A percentile compares a stretch with the other conserved stretches of the same genome.
Conservation (phyloP, 1,140 invertebrate species). For the Procambarus clarkii region DNA sequence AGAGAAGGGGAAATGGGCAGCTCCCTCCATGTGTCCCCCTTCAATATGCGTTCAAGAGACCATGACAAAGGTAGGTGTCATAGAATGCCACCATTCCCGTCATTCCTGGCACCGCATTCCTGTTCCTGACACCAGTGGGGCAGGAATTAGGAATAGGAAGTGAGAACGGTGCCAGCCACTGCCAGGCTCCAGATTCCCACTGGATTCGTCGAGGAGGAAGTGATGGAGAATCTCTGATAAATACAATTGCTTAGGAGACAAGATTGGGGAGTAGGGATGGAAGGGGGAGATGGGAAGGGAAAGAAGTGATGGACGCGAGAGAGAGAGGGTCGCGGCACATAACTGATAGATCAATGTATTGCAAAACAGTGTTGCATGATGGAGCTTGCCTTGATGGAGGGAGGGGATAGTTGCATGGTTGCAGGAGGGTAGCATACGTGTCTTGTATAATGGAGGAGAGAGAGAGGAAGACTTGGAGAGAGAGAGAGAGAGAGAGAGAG, state of each 20-base stretch:
- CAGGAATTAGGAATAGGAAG: slow-evolving; percentile 7
- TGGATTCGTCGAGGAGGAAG: too few relatives aligned
- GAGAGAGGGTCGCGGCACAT: neutral
- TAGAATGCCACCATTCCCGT: slow-evolving; percentile 27
- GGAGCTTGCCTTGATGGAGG: too few relatives aligned
- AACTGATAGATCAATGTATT: too few relatives aligned
- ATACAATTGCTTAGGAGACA: neutral
- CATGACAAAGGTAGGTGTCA: slow-evolving; percentile 9
- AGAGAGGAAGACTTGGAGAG: neutral
- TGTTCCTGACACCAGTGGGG: neutral
- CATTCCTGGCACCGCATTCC: slow-evolving; percentile 34
- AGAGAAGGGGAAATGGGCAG: neutral
- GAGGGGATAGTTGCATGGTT: neutral
- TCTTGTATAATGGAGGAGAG: neutral
- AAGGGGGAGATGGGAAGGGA: slow-evolving; percentile 13
- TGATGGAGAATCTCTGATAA: neutral
- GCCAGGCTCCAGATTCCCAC: too few relatives aligned
- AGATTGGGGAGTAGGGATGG: neutral
- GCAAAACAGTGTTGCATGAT: too few relatives aligned
- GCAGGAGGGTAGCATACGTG: neutral
- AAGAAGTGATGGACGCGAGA: neutral
- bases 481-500: neutral
- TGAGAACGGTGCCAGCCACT: too few relatives aligned
- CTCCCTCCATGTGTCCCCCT: neutral
- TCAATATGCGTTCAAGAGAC: neutral